phyloP scores from a whole-genome alignment of 2,888 invertebrate genomes.

The Pristionchus mayeri region DNA sequence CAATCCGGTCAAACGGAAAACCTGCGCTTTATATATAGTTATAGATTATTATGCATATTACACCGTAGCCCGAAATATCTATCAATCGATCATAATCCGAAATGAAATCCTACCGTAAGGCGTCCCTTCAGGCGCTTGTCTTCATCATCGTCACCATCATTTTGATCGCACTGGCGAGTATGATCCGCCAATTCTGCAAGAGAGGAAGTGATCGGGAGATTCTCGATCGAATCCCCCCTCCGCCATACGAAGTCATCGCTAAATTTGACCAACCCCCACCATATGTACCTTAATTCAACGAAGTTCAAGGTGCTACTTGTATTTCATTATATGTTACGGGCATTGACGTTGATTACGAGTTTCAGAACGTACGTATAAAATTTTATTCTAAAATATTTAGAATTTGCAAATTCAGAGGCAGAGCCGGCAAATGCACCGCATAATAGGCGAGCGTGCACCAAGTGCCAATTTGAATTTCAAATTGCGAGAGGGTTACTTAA shows the following conservation, averaged over 20 bases:
- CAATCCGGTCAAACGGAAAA: no score
- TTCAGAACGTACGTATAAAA: no score
- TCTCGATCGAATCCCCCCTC: slow-evolving; percentile 29
- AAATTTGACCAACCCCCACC: slow-evolving; percentile 40
- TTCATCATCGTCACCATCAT: slow-evolving; percentile 21
- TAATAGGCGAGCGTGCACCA: background rate
- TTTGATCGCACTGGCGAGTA: background rate
- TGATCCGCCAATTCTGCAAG: slow-evolving; percentile 33
- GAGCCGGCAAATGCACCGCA: no score
- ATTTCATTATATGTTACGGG: slow-evolving; percentile 27
- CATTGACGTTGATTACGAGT: background rate
- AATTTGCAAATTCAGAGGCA: background rate
- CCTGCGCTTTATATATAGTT: no score
- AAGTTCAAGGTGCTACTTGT: background rate
- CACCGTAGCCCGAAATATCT: no score
- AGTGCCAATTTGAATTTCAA: background rate
- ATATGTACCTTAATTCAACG: slow-evolving; percentile 36
- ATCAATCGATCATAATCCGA: background rate
- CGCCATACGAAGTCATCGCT: slow-evolving; percentile 30
- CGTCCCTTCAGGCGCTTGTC: slow-evolving; percentile 2
- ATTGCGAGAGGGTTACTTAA: background rate
- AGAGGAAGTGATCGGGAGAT: slow-evolving; percentile 1
- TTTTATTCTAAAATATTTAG: background rate
- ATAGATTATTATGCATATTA: no score
- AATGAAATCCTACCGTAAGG: background rate